phyloP scores from a whole-genome alignment of 2,113 vertebrate genomes.

The Charina bottae region DNA sequence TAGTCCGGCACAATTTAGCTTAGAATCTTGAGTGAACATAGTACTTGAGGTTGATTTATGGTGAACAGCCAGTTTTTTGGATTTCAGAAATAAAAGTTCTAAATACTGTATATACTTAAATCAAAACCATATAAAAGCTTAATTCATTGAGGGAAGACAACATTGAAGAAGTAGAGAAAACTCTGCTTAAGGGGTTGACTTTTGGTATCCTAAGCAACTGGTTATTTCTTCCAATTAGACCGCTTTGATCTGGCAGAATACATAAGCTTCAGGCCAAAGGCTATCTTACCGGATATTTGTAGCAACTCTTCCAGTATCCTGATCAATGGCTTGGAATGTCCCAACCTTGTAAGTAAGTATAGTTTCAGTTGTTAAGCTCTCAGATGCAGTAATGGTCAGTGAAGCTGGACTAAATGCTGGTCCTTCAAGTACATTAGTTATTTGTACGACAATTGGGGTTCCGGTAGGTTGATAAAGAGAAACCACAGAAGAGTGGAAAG shows the following conservation, averaged over 20 bases:
- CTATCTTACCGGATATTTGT: constrained; percentile 81
- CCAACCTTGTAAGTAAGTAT: constrained; percentile 69
- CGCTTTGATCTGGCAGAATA: background rate
- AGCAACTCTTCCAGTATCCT: constrained; percentile 83
- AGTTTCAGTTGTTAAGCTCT: constrained; percentile 59
- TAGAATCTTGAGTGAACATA: background rate
- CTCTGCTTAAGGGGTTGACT: background rate
- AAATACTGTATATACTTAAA: background rate
- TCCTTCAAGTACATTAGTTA: constrained; percentile 82
- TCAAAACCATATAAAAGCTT: background rate
- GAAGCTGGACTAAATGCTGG: constrained; percentile 77
- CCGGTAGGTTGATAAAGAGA: constrained; percentile 63
- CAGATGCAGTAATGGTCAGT: constrained; percentile 70
- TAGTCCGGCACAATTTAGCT: background rate
- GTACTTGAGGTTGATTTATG: background rate
- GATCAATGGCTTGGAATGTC: constrained; percentile 78
- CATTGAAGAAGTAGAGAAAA: background rate
- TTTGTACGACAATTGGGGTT: constrained; percentile 75
- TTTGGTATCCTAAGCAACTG: background rate
- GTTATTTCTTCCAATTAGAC: background rate
- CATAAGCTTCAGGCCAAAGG: background rate
- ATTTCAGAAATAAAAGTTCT: background rate
- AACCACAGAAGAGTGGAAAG: constrained; percentile 79
- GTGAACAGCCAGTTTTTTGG: background rate
- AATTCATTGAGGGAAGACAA: background rate